Evolutionary conservation across 2,113 vertebrate species (phyloP).

Genomic region (Odobenus rosmarus): DNA sequence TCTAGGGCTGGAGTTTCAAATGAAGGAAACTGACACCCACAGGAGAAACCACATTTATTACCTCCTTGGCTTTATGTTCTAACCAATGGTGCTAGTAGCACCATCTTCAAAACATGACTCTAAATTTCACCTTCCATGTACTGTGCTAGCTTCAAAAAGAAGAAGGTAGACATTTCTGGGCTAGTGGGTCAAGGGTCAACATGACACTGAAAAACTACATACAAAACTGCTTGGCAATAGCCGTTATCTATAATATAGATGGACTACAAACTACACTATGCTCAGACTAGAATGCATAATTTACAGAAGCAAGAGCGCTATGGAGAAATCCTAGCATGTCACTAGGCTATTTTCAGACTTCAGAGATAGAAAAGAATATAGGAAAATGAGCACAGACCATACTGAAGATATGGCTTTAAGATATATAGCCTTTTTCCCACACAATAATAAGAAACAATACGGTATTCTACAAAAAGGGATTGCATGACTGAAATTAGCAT

Average conservation of each 20-base stretch:
- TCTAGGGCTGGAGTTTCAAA: neutral
- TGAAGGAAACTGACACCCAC: neutral
- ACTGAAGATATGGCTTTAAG: neutral
- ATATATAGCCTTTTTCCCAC: neutral
- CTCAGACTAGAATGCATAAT: neutral
- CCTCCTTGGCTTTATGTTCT: neutral
- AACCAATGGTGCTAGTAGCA: neutral
- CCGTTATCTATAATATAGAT: neutral
- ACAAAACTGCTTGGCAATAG: neutral
- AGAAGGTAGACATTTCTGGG: neutral
- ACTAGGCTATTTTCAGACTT: neutral
- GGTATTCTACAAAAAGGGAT: neutral
- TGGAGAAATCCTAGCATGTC: neutral
- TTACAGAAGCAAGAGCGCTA: neutral
- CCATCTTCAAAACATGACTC: neutral
- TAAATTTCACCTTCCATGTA: neutral
- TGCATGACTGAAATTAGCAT: neutral
- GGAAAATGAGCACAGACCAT: neutral
- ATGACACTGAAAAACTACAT: neutral
- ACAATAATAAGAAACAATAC: neutral
- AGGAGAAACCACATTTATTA: neutral
- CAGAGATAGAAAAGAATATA: neutral
- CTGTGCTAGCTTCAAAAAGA: neutral
- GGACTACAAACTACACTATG: neutral
- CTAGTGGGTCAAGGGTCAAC: neutral